Evolutionary conservation across 64 coral and sea anemone species (phyloP), one percentile per base, ranked within the genome.

Genomic region (Trachythela sp.): DNA sequence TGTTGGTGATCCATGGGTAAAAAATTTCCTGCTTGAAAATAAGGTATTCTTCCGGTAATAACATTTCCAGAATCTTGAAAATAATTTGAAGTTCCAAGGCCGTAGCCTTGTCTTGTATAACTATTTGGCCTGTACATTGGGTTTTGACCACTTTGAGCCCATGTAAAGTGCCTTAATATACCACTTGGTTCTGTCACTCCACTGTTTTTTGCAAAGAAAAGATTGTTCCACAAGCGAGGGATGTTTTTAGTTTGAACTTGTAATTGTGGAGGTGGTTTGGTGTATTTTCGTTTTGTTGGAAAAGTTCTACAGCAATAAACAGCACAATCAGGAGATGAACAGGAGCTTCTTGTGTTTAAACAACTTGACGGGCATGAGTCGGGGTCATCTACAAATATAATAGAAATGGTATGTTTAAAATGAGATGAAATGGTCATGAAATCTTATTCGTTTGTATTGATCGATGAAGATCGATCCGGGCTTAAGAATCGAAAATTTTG

Each of bases 221-320:
- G 9, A 18, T 35, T 0, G 34, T 80, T 80, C 26, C 56, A 8
- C 22, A 22, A 64, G 0, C 1, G 56, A n/a, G 4, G 56, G 0
- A 26, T 52, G 49, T 52, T 52, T 52, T 52, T 26, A n/a, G 56
- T 2, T 20, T n/a, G 26, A 64, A 20, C 20, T 2, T 20, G 26
- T 15, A 52, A 52, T 52, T 20, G 49, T 64, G 5, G 20, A n/a
- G 56, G 56, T 64, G 56, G 56, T 64, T 64, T 64, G 8, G 56
- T 18, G 20, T 20, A 24, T 80, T 80, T 80, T 35, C 20, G 37
- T 20, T 35, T 80, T 2, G 75, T 80, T 34, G 31, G 75, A 80
- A 80, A 80, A 35, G 75, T 35, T 80, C 37, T 80, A 30, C 75
- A 80, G 30, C 75, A 80, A 39, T 80, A 80, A 80, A 80, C 33